Base-by-base conservation (phyloP, 2,888 invertebrate genomes). In the Pheosia tremula region DNA sequence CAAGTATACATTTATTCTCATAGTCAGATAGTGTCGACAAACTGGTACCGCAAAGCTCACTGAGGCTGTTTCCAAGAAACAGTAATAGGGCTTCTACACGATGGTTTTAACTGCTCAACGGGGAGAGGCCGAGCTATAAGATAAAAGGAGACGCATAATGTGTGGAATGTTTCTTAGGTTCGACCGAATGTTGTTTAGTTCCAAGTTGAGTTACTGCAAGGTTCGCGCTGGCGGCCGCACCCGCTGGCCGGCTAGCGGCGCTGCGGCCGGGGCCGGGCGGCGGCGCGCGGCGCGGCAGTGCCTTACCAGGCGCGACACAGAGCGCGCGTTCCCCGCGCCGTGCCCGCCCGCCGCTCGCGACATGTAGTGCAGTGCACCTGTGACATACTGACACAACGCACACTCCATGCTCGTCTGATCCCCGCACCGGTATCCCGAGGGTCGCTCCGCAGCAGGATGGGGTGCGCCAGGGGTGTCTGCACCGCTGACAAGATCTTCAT, bases 401-500 rank as follows among this genome's bases (percentile, higher is more conserved):
- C 52, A 36, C 57, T 63, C 6, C 8, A 66, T 60, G 66, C 52
- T 37, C 13, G 62, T 56, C 50, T 61, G 66, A 60, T 57, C 37
- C 45, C 9, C 13, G 11, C 61, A 6, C 38, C 36, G n/a, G 10
- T 6, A 37, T 24, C 47, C 54, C 10, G 55, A 47, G 60, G 5
- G 36, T 36, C 43, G 11, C 36, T n/a, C 57, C 54, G 58, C 63
- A 63, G 52, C 72, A 64, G 59, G 75, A 91, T 91, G 91, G 86
- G 81, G 69, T 90, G 90, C 81, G 79, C 84, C 78, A 76, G 84
- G 59, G 86, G 86, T 10, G 75, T 88, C 72, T 92, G 92, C 82
- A 80, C 88, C 76, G 84, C 89, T 37, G 89, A 92, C 78, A 91
- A 88, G 68, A 81, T 91, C 66, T 93, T 93, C 86, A 85, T 93